phyloP scores from a whole-genome alignment of 2,797 vertebrate genomes.

The Amazonetta brasiliensis region DNA sequence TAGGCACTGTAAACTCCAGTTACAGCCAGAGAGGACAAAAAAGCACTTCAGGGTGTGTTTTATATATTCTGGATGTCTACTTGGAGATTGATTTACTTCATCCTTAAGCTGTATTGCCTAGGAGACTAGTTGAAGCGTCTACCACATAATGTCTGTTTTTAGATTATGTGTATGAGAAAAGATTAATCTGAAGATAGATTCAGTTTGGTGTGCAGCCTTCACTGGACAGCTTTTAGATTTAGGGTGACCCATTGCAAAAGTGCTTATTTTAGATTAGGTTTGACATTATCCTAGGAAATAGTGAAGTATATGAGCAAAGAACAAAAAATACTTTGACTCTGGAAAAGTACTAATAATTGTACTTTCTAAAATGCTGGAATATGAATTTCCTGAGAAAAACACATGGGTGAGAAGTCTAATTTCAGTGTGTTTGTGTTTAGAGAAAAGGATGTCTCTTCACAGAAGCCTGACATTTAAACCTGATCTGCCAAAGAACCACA shows the following conservation, averaged over 20 bases:
- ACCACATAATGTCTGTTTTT: not conserved
- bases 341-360: not conserved
- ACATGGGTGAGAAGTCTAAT: not conserved
- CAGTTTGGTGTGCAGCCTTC: not conserved
- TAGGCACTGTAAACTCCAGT: not conserved
- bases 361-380: not conserved
- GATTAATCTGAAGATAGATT: not conserved
- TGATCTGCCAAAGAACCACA: not conserved
- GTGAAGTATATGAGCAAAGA: not conserved
- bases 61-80: not conserved
- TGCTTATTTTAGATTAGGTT: not conserved
- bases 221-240: not conserved
- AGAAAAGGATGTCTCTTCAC: not conserved
- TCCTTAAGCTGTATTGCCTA: not conserved
- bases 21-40: not conserved
- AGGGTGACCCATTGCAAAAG: not conserved
- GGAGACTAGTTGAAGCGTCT: not conserved
- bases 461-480: constrained; percentile 12
- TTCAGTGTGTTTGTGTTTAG: not conserved
- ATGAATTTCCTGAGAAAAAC: constrained; percentile 3
- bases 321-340: not conserved
- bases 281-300: not conserved
- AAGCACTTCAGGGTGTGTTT: not conserved
- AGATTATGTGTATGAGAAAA: not conserved
- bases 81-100: not conserved